Evolutionary conservation across 2,797 vertebrate genomes (phyloP).

Genomic region (Lophius americanus): DNA sequence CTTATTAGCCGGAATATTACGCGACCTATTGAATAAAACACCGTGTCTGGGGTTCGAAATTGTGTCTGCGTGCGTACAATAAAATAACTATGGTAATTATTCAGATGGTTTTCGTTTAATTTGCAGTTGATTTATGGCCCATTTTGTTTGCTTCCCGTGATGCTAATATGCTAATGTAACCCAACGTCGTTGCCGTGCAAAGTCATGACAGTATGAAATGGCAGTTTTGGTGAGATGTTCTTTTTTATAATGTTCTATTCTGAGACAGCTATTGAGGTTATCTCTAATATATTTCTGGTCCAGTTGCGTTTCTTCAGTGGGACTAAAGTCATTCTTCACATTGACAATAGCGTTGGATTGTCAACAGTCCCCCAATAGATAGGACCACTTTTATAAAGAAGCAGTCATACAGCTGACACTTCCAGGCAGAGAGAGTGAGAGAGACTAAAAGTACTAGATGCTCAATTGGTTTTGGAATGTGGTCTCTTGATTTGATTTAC

Average conservation of each 20-base stretch:
- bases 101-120: no score
- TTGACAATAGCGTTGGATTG: not conserved
- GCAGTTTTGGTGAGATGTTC: not conserved
- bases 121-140: constrained; percentile 2
- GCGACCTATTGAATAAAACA: no score
- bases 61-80: no score
- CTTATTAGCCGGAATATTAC: constrained; percentile 1
- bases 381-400: not conserved
- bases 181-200: not conserved
- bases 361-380: not conserved
- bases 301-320: not conserved
- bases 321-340: not conserved
- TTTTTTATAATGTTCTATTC: not conserved
- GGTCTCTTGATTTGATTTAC: constrained; percentile 17
- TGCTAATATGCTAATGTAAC: constrained; percentile 18
- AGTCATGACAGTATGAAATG: not conserved
- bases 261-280: no score
- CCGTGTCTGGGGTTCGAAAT: no score
- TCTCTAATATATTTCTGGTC: not conserved
- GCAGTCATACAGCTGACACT: no score
- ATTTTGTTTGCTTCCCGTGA: constrained; percentile 25
- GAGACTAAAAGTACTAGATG: not conserved
- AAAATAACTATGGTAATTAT: no score
- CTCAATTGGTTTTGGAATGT: not conserved
- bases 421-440: not conserved